These are phyloP conservation scores for Ageneiosus marmoratus DNA, from an alignment of 2,113 vertebrate species.

Conservation along the genomic window DNA sequence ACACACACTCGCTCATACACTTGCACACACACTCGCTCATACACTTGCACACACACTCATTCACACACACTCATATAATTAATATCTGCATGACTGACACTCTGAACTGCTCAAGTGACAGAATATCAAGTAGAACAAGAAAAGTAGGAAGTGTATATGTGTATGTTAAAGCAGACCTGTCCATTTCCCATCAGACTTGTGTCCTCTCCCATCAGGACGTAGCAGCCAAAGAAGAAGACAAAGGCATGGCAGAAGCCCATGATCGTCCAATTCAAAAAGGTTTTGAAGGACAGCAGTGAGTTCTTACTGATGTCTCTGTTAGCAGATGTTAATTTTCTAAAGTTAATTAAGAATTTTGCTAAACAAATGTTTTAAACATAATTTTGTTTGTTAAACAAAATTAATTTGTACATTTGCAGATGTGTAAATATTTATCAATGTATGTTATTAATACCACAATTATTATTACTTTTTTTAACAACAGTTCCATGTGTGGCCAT, in stretches of 20 bases:
- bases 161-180: conserved; percentile 77
- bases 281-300: conserved; percentile 85
- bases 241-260: conserved; percentile 95
- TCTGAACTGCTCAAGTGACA: conserved; percentile 9
- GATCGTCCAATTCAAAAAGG: conserved; percentile 95
- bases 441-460: background rate
- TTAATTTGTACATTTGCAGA: background rate
- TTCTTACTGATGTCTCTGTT: conserved; percentile 97
- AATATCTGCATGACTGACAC: background rate
- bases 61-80: background rate
- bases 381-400: background rate
- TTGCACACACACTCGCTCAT: no score
- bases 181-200: conserved; percentile 92
- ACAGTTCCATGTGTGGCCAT: no score
- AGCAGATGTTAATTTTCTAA: background rate
- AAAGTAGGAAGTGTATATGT: background rate
- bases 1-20: no score
- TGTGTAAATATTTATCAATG: background rate
- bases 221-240: conserved; percentile 95
- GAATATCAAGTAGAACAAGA: conserved; percentile 10
- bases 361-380: no score
- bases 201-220: conserved; percentile 92
- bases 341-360: no score
- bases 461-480: background rate
- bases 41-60: background rate